phyloP scores from a whole-genome alignment of 2,888 invertebrate species.

The Diachrysia chrysitis region DNA sequence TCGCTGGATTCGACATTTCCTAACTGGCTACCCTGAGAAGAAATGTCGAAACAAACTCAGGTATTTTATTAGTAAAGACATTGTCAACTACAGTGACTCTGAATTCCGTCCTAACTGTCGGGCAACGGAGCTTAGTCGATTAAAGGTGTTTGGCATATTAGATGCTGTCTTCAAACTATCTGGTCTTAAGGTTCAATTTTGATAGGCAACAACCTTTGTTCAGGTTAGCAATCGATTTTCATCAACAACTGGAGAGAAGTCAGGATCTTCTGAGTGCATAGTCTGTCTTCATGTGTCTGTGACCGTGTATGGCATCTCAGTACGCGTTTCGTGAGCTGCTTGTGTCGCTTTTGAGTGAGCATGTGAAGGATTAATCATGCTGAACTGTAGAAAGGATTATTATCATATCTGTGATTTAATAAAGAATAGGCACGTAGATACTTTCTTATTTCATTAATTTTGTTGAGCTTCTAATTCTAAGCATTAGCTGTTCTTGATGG shows the following conservation, averaged over 20 bases:
- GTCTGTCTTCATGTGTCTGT: neutral
- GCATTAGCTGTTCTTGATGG: too few relatives aligned
- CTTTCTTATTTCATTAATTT: too few relatives aligned
- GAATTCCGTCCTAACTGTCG: conserved; percentile 6
- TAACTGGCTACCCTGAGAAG: too few relatives aligned
- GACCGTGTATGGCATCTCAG: neutral
- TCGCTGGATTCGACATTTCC: too few relatives aligned
- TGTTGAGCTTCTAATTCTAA: too few relatives aligned
- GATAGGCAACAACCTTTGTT: conserved; percentile 7
- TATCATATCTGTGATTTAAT: neutral
- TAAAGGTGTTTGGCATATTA: neutral
- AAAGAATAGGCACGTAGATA: neutral
- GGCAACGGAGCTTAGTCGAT: neutral
- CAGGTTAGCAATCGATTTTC: neutral
- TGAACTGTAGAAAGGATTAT: neutral
- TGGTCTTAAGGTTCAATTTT: conserved; percentile 15
- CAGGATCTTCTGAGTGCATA: neutral
- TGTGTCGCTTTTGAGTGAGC: neutral
- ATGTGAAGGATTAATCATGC: neutral
- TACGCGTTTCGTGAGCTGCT: neutral
- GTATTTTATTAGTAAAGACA: too few relatives aligned
- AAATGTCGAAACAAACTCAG: too few relatives aligned
- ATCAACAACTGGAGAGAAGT: neutral
- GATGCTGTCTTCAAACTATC: neutral
- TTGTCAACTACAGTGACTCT: too few relatives aligned